phyloP scores from a whole-genome alignment of 2,888 invertebrate genomes.

The Luffia ferchaultella region DNA sequence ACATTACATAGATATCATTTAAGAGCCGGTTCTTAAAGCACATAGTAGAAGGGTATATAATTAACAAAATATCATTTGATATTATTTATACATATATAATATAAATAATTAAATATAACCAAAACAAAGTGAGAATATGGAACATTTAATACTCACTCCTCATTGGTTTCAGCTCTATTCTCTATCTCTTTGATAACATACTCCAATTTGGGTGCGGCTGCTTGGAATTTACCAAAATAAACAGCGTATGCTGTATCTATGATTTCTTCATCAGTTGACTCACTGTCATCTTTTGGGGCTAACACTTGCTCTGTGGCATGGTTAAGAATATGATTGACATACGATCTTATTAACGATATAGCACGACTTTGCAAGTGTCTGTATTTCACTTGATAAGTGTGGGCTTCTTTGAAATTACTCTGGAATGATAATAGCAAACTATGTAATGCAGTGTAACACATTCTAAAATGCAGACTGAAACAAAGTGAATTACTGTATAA shows the following conservation, averaged over 20 bases:
- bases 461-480: too few species aligned
- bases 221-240: conserved; percentile 95
- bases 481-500: too few species aligned
- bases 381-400: conserved; percentile 82
- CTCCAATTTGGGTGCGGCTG: conserved; percentile 86
- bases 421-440: conserved; percentile 33
- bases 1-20: too few species aligned
- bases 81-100: too few species aligned
- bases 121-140: too few species aligned
- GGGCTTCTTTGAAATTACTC: conserved; percentile 86
- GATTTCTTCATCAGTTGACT: conserved; percentile 30
- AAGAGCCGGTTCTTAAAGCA: too few species aligned
- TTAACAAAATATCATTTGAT: too few species aligned
- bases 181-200: conserved; percentile 86
- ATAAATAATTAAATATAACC: too few species aligned
- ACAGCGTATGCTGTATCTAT: conserved; percentile 79
- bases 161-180: conserved; percentile 72
- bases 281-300: conserved; percentile 35
- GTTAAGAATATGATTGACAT: conserved; percentile 78
- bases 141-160: conserved; percentile 68
- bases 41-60: too few species aligned
- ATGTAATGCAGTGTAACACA: too few species aligned
- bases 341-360: conserved; percentile 79
- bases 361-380: conserved; percentile 85
- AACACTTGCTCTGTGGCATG: conserved; percentile 81